phyloP scores from a whole-genome alignment of 2,888 invertebrate species.

The Smittia aterrima region DNA sequence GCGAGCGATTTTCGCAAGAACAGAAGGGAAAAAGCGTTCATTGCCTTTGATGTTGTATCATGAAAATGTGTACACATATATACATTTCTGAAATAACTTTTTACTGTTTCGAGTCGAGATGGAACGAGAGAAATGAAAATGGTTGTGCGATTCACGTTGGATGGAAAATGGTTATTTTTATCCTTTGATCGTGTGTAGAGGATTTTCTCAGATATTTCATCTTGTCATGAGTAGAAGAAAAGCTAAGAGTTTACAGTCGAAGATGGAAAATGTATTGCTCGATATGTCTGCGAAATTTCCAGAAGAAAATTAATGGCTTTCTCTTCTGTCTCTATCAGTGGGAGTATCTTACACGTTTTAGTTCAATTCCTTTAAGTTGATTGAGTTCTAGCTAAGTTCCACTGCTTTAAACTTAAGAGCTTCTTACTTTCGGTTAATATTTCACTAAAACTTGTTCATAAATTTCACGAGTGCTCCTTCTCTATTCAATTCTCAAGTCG shows the following conservation, averaged over 20 bases:
- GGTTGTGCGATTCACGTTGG: background rate
- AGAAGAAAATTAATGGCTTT: background rate
- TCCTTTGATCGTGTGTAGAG: constrained; percentile 15
- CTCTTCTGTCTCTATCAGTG: background rate
- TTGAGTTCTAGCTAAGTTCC: no score
- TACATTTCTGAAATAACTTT: background rate
- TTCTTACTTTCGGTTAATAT: no score
- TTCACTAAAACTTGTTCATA: no score
- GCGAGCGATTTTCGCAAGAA: background rate
- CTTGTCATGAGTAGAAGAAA: background rate
- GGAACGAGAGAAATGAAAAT: background rate
- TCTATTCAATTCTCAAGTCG: no score
- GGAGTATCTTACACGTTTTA: no score
- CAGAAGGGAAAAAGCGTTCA: background rate
- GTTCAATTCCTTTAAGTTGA: no score
- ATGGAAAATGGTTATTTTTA: constrained; percentile 33
- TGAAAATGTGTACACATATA: background rate
- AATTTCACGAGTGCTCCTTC: no score
- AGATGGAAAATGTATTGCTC: no score
- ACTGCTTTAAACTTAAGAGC: no score
- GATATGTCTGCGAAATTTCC: background rate
- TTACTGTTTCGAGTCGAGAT: background rate
- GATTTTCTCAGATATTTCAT: background rate
- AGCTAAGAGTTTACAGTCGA: no score
- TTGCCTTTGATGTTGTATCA: constrained; percentile 8